A percentile compares a stretch with the other conserved stretches of the same genome.
These are phyloP conservation scores for Petrolisthes manimaculis DNA, from an alignment of 2,888 invertebrate genomes.

Conservation along the genomic window DNA sequence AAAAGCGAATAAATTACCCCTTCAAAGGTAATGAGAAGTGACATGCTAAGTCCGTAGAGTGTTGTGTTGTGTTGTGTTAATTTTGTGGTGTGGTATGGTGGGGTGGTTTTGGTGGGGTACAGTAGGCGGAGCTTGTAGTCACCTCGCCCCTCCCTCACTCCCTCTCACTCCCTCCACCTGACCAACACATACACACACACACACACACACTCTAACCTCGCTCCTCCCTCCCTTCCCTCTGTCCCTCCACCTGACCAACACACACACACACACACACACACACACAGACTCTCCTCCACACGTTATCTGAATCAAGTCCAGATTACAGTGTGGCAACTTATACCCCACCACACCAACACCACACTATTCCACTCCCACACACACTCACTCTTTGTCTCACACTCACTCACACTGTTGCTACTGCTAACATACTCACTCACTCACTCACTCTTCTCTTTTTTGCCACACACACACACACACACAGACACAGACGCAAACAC, in stretches of 20 bases:
- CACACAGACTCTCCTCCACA: neutral
- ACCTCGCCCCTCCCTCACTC: neutral
- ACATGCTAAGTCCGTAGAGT: neutral
- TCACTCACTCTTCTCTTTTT: neutral
- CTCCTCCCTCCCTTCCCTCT: neutral
- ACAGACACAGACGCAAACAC: neutral
- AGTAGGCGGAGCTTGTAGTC: neutral
- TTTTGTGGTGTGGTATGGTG: neutral
- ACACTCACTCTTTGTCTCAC: too few species aligned
- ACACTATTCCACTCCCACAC: neutral
- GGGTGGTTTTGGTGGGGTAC: constrained; percentile 3
- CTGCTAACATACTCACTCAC: neutral
- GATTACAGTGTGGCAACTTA: neutral
- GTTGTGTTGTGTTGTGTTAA: neutral
- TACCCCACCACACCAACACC: neutral
- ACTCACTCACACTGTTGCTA: neutral
- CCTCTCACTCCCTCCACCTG: neutral
- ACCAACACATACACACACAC: neutral
- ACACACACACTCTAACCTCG: constrained; percentile 1
- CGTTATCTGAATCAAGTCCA: constrained; percentile 1
- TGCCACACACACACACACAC: neutral
- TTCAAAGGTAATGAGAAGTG: too few species aligned
- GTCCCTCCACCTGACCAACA: neutral
- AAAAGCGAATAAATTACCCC: too few species aligned
- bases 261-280: constrained; percentile 19